phyloP scores from a whole-genome alignment of 2,113 vertebrate genomes.

The Petromus typicus region DNA sequence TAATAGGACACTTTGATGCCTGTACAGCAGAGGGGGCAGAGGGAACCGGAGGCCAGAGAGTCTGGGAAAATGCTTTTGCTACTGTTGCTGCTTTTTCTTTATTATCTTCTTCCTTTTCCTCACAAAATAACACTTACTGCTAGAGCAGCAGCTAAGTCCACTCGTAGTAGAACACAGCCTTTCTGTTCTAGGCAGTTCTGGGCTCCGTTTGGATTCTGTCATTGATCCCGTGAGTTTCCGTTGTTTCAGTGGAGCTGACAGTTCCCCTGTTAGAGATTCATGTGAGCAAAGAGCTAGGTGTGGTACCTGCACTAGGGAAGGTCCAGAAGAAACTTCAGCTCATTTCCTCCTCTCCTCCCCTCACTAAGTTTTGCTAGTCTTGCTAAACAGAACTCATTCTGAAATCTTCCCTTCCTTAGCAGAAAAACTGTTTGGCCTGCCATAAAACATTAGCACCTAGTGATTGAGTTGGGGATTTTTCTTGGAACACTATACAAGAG shows the following conservation, averaged over 20 bases:
- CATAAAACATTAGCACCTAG: slow-evolving; percentile 60
- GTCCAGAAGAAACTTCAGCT: not conserved
- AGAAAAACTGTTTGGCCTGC: slow-evolving; percentile 41
- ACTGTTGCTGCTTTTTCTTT: not conserved
- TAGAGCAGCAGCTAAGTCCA: not conserved
- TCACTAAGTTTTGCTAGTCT: not conserved
- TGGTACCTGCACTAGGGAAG: not conserved
- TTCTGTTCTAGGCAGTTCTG: not conserved
- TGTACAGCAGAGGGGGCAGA: not conserved
- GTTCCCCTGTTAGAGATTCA: not conserved
- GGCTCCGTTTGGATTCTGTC: not conserved
- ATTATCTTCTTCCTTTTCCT: not conserved
- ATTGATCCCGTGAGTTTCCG: not conserved
- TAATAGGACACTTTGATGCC: not conserved
- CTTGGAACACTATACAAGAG: slow-evolving; percentile 32
- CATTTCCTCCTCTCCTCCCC: not conserved
- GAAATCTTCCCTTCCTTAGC: slow-evolving; percentile 46
- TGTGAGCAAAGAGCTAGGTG: not conserved
- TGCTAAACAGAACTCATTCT: slow-evolving; percentile 11
- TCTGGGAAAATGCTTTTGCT: not conserved
- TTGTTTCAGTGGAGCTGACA: not conserved
- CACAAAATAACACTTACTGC: not conserved
- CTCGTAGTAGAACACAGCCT: not conserved
- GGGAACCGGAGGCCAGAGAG: not conserved
- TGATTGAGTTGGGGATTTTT: slow-evolving; percentile 60